A percentile compares a stretch with the other conserved stretches of the same genome.
phyloP scores from a whole-genome alignment of 1,140 invertebrate genomes.

The Planococcus citri region DNA sequence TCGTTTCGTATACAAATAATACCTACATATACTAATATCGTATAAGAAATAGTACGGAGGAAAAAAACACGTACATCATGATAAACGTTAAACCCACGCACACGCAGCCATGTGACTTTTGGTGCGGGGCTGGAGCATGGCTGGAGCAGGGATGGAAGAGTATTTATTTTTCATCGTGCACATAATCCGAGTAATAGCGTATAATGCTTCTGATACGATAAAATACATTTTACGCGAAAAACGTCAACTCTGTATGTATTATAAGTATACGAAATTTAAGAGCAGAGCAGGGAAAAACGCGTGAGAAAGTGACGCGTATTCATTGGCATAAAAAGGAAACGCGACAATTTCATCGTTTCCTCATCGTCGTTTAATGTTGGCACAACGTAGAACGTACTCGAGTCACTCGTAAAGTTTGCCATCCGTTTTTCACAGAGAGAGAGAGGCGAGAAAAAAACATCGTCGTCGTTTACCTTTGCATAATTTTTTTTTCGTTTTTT shows the following conservation, averaged over 20 bases:
- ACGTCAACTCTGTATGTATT: not conserved
- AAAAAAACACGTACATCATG: not conserved
- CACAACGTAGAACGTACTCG: no score
- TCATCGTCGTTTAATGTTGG: not conserved
- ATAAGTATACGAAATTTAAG: no score
- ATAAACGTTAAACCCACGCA: conserved; percentile 2
- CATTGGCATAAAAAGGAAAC: not conserved
- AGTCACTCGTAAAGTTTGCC: no score
- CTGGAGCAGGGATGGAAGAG: no score
- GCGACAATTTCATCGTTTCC: not conserved
- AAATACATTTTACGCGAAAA: not conserved
- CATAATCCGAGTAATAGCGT: not conserved
- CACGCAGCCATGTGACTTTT: not conserved
- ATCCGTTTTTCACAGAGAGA: no score
- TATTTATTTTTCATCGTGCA: not conserved
- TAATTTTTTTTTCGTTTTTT: no score
- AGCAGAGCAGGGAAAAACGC: no score
- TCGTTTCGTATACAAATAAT: not conserved
- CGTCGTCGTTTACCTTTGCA: no score
- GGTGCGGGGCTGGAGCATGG: no score
- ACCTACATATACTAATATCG: no score
- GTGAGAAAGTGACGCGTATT: no score
- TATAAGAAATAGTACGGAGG: not conserved
- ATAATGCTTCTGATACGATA: not conserved
- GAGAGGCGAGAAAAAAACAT: no score